These are phyloP conservation scores for Mimas tiliae DNA, from an alignment of 2,888 invertebrate species.

Conservation along the genomic window DNA sequence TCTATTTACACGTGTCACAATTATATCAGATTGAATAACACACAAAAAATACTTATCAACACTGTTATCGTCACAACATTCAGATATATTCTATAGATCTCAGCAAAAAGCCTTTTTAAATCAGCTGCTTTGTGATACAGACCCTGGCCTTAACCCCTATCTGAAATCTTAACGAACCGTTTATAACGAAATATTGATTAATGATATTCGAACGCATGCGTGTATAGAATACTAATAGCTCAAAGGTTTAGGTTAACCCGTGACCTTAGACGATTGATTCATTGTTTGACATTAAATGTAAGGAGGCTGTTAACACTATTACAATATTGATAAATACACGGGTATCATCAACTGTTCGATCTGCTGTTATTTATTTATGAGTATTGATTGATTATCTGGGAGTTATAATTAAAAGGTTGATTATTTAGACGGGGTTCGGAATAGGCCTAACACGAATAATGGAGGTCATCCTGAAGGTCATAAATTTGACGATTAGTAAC, in stretches of 20 bases:
- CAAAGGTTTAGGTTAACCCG: slow-evolving; percentile 62
- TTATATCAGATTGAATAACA: background rate
- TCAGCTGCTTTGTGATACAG: slow-evolving; percentile 21
- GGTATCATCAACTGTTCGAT: slow-evolving; percentile 12
- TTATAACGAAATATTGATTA: slow-evolving; percentile 65
- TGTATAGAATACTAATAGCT: slow-evolving; percentile 46
- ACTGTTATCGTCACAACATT: background rate
- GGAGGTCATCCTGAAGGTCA: background rate
- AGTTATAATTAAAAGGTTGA: background rate
- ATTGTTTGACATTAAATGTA: slow-evolving; percentile 31
- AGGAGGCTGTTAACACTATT: slow-evolving; percentile 21
- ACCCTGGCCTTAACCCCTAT: slow-evolving; percentile 36
- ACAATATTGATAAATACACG: slow-evolving; percentile 20
- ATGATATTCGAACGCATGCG: slow-evolving; percentile 43
- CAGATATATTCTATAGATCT: background rate
- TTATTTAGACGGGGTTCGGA: background rate
- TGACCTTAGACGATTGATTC: slow-evolving; percentile 54
- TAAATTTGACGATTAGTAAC: too few relatives aligned
- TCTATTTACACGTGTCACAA: background rate
- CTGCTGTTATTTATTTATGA: background rate
- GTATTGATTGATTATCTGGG: slow-evolving; percentile 5
- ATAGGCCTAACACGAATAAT: background rate
- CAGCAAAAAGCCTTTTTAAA: background rate
- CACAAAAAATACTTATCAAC: background rate
- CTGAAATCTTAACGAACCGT: slow-evolving; percentile 62